These are phyloP conservation scores for Trileptium ribeirensis DNA, from an alignment of 2,888 invertebrate species.

Conservation along the genomic window DNA sequence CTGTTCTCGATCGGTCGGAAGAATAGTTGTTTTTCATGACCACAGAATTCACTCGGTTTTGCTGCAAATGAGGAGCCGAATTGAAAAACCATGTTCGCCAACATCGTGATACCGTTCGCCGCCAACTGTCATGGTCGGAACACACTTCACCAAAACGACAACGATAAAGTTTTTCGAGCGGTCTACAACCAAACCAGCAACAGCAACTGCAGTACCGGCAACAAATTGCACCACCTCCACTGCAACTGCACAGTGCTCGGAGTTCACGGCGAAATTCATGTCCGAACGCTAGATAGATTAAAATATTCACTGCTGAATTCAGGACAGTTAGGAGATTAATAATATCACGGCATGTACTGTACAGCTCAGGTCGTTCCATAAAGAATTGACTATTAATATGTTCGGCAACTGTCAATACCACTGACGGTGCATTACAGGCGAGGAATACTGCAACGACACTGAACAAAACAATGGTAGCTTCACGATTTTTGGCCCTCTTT, in stretches of 20 bases:
- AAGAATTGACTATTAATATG: background rate
- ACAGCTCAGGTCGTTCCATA: background rate
- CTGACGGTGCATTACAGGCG: background rate
- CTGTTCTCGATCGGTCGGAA: too few species aligned
- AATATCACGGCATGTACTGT: background rate
- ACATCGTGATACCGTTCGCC: too few species aligned
- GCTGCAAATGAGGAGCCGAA: too few species aligned
- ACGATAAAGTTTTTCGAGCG: too few species aligned
- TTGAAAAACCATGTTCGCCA: too few species aligned
- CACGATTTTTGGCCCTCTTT: background rate
- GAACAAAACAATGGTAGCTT: constrained; percentile 12
- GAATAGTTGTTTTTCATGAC: too few species aligned
- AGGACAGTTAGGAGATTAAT: constrained; percentile 9
- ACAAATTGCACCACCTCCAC: too few species aligned
- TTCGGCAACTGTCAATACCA: constrained; percentile 1
- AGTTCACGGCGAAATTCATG: constrained; percentile 6
- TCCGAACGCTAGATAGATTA: constrained; percentile 9
- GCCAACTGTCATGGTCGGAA: too few species aligned
- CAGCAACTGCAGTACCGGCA: too few species aligned
- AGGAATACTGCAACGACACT: constrained; percentile 4
- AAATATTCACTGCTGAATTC: background rate
- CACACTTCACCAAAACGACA: too few species aligned
- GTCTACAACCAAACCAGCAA: too few species aligned
- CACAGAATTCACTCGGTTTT: too few species aligned
- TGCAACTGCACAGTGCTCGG: background rate